A percentile compares a stretch with the other conserved stretches of the same genome.
These are phyloP conservation scores for Cheilosia grossa DNA, from an alignment of 2,888 invertebrate species.

Conservation along the genomic window DNA sequence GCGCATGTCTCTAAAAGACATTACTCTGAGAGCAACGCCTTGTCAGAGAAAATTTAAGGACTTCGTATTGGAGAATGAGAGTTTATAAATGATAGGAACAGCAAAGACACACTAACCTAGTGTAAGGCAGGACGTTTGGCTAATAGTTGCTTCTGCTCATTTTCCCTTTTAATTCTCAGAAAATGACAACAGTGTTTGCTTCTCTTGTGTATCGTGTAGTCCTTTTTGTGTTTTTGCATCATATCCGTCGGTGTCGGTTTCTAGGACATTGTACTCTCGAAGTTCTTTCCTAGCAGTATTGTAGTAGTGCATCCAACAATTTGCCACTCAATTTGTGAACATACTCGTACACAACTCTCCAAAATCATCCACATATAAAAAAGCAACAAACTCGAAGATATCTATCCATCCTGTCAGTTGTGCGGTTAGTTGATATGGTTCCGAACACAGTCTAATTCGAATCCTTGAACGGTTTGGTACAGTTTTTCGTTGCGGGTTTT, in stretches of 20 bases:
- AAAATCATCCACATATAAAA: constrained; percentile 63
- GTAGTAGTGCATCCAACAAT: constrained; percentile 71
- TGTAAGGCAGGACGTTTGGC: constrained; percentile 41
- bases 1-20: constrained; percentile 47
- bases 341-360: constrained; percentile 58
- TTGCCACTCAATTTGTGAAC: constrained; percentile 72
- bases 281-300: constrained; percentile 63
- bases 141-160: constrained; percentile 47
- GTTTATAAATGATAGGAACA: constrained; percentile 12
- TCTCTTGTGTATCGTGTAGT: constrained; percentile 38
- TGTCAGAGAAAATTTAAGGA: not conserved
- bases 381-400: constrained; percentile 57
- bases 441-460: constrained; percentile 66
- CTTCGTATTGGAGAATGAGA: constrained; percentile 6
- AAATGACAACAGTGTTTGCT: constrained; percentile 60
- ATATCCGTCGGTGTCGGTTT: constrained; percentile 59
- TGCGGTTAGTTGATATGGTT: constrained; percentile 69
- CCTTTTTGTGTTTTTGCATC: constrained; percentile 52
- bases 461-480: constrained; percentile 61
- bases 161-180: constrained; percentile 56
- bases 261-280: constrained; percentile 68
- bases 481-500: constrained; percentile 27
- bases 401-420: constrained; percentile 71
- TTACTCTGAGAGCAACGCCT: constrained; percentile 29
- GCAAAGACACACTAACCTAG: constrained; percentile 67